Evolutionary conservation across 2,888 invertebrate genomes (phyloP).

Genomic region (Rosalia funebris): DNA sequence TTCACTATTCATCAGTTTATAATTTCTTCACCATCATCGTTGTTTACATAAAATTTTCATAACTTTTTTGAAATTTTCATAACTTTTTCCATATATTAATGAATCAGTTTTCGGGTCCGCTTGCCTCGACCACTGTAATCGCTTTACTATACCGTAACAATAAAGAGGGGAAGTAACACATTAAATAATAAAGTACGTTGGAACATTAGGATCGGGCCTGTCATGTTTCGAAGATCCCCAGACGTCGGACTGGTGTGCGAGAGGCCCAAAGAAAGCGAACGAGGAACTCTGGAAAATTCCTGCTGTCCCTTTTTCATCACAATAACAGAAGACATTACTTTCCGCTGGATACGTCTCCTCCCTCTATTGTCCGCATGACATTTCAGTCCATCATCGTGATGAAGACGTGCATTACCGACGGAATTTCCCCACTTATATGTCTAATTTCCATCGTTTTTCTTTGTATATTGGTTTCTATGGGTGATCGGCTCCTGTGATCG

Average conservation of each 20-base stretch:
- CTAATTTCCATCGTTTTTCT: conserved; percentile 35
- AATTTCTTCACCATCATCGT: no score
- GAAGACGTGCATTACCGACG: conserved; percentile 43
- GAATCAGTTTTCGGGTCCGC: background rate
- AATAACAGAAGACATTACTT: conserved; percentile 40
- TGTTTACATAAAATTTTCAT: no score
- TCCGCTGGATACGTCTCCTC: conserved; percentile 27
- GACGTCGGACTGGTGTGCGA: background rate
- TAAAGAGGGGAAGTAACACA: background rate
- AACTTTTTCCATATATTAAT: no score
- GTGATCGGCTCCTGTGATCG: conserved; percentile 18
- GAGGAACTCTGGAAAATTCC: conserved; percentile 50
- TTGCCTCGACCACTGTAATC: background rate
- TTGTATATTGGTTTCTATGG: conserved; percentile 29
- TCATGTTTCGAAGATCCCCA: conserved; percentile 13
- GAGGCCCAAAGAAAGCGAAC: conserved; percentile 23
- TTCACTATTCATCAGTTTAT: no score
- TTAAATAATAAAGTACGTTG: conserved; percentile 17
- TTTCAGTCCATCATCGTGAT: conserved; percentile 38
- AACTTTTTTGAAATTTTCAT: no score
- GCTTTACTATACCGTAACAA: background rate
- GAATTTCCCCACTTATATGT: conserved; percentile 37
- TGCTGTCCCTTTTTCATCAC: conserved; percentile 49
- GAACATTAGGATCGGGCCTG: conserved; percentile 13
- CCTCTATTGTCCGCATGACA: conserved; percentile 40